These are phyloP conservation scores for Lissonota sp. DNA, from an alignment of 2,888 invertebrate species.

Conservation along the genomic window DNA sequence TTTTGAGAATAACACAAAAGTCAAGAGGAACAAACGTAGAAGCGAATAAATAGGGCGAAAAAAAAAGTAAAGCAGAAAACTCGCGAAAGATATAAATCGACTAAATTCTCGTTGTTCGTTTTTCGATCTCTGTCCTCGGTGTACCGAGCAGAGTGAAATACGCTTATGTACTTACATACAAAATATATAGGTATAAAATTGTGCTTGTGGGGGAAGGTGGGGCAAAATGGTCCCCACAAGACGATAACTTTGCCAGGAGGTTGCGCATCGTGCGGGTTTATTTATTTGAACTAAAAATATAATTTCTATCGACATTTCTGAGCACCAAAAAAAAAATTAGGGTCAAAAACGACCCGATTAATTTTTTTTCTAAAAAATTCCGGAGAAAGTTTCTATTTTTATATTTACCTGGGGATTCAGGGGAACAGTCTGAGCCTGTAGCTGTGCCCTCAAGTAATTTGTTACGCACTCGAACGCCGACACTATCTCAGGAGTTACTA, in stretches of 20 bases:
- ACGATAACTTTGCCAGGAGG: no score
- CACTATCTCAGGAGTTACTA: not conserved
- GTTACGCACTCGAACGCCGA: not conserved
- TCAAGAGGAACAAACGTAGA: not conserved
- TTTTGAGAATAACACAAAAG: no score
- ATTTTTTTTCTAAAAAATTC: not conserved
- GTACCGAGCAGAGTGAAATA: not conserved
- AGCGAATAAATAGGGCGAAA: not conserved
- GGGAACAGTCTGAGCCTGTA: not conserved
- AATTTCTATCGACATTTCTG: no score
- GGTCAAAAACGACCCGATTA: no score
- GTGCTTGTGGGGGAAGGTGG: no score
- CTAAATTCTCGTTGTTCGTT: conserved; percentile 9
- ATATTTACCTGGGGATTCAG: not conserved
- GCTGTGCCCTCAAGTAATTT: not conserved
- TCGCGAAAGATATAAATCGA: conserved; percentile 50
- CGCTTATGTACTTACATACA: conserved; percentile 3
- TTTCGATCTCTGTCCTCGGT: conserved; percentile 32
- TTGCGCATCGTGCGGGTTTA: no score
- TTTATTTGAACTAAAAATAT: no score
- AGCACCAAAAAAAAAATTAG: no score
- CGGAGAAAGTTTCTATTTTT: not conserved
- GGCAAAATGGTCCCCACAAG: no score
- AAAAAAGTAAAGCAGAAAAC: conserved; percentile 34
- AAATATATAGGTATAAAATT: no score